Evolutionary conservation across 2,113 vertebrate species (phyloP), one percentile per base, ranked within the genome.

Genomic region (Arvicanthis niloticus): DNA sequence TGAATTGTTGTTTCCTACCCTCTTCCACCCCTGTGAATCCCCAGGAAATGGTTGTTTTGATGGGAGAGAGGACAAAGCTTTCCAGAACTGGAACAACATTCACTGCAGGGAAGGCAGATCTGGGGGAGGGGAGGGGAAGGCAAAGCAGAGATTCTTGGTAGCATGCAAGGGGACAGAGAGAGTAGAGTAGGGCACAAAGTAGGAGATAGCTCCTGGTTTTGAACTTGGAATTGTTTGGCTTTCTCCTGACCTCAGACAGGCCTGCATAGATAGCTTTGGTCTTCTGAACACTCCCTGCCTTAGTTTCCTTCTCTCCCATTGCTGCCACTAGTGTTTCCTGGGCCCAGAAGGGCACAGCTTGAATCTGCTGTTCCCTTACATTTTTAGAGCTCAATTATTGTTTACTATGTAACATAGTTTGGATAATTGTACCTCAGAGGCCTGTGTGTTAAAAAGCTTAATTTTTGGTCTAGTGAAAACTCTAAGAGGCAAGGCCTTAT

Each of bases 61-160:
- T 37, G 72, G 48, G 58, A 96, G 76, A 53, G 60, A 91, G 37
- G 70, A 42, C 67, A 78, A 76, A 93, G 75, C 80, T 95, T 97
- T 97, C 82, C 45, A 91, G 96, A 95, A 96, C 5, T n/a, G n/a
- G 78, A 95, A 93, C 73, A 91, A 76, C 22, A 56, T 37, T 89
- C 42, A 48, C 24, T 67, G 37, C 70, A 81, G 80, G 88, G 62
- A 94, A 96, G 68, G 34, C 24, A 92, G 42, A n/a, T 85, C 93
- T 95, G 34, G 5, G 40, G 51, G 88, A 56, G 26, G 48, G 34
- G 8, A 65, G 31, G 45, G 19, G 42, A 40, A 86, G 19, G 19
- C 16, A 53, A 12, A 77, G 62, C 40, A 89, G 58, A 94, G 40
- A 26, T 34, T 95, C 65, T 67, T 81, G 45, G 67, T 76, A 68